Evolutionary conservation across 37 sponge, comb jelly and placozoan genomes (phyloP), one percentile per base, ranked within the genome.

Genomic region (Corticium candelabrum): DNA sequence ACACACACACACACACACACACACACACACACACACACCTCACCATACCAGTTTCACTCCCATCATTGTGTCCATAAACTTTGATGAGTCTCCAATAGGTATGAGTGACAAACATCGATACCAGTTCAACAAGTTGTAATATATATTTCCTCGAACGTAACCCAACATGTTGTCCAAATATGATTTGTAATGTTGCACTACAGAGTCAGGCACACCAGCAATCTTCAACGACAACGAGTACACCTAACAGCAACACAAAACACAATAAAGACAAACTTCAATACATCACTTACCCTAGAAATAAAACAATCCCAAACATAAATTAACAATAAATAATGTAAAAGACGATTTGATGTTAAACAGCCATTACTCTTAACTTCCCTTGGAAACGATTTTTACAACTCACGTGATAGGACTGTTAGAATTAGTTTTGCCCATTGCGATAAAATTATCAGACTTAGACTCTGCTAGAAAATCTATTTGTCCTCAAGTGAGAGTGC

Each of bases 21-120:
- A 5, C 56, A 5, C 56, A 5, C 56, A n/a, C n/a, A n/a, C n/a
- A n/a, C n/a, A n/a, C n/a, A n/a, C n/a, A n/a, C n/a, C n/a, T n/a
- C n/a, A n/a, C 56, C 56, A 5, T 11, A 88, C 88, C 88, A 86
- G 93, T 40, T 92, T 92, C 21, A 92, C 93, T 35, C 93, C 93
- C 93, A 92, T 92, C 93, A 92, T 92, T 40, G 89, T 92, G 62
- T 92, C 93, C 90, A 90, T 90, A 78, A 72, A 90, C 89, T 92
- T 89, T 72, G 89, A 77, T 35, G 87, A 81, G 78, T 92, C 87
- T 11, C 84, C 85, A 34, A 92, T 67, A 0, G 93, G 93, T 5
- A 92, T 37, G 39, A 82, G 81, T 43, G 85, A 40, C 37, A 92
- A 77, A 38, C 82, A 86, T n/a, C 89, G 87, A 68, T 92, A 92